These are phyloP conservation scores for Rhynchophorus ferrugineus DNA, from an alignment of 1,140 invertebrate genomes.

Conservation along the genomic window DNA sequence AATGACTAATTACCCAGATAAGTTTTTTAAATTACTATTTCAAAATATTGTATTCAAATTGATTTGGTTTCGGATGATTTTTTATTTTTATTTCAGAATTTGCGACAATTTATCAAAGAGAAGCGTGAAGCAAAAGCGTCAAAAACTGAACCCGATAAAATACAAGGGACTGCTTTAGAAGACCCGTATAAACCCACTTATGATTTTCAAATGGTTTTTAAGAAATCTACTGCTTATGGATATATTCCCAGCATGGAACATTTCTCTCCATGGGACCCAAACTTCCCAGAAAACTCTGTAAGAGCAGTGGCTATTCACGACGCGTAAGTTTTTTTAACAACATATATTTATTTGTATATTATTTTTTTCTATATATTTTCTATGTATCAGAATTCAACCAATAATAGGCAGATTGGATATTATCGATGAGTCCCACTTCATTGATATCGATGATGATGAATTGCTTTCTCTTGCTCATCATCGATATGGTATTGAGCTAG, in stretches of 20 bases:
- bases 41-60: no score
- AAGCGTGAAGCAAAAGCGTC: slow-evolving; percentile 6
- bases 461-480: slow-evolving; percentile 2
- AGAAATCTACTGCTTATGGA: neutral
- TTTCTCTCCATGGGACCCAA: slow-evolving; percentile 7
- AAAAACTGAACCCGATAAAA: neutral
- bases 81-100: slow-evolving; percentile 7
- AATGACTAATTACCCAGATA: no score
- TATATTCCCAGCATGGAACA: neutral
- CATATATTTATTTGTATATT: no score
- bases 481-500: neutral
- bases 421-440: neutral
- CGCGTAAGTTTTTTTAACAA: slow-evolving; percentile 5
- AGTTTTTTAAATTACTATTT: no score
- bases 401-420: neutral
- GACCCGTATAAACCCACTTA: neutral
- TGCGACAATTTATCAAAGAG: slow-evolving; percentile 18
- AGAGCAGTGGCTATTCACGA: slow-evolving; percentile 1
- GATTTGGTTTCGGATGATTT: no score
- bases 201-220: neutral
- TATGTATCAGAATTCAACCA: neutral
- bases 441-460: neutral
- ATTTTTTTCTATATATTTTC: no score
- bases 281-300: slow-evolving; percentile 11
- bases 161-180: neutral